phyloP scores from a whole-genome alignment of 2,888 invertebrate species.

The Rhaphigaster nebulosa region DNA sequence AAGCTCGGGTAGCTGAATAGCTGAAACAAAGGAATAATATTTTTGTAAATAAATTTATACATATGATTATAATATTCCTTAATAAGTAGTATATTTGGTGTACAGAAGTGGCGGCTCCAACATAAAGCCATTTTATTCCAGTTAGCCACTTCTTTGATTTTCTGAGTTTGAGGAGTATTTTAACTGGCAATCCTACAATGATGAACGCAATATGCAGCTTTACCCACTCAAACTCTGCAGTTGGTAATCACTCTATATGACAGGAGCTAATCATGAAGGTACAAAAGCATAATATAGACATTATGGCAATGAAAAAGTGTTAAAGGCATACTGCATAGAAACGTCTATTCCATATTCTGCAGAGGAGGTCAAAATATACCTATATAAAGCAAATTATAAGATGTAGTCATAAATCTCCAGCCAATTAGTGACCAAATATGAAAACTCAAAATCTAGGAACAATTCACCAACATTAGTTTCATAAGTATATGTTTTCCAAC shows the following conservation, averaged over 20 bases:
- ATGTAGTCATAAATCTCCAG: background rate
- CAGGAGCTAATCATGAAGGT: background rate
- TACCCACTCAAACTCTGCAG: no score
- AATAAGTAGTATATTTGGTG: background rate
- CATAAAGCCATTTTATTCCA: background rate
- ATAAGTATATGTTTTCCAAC: background rate
- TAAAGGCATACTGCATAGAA: background rate
- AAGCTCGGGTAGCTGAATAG: conserved; percentile 92
- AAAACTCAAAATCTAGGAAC: background rate
- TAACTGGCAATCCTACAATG: background rate
- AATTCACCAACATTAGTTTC: background rate
- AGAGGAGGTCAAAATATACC: background rate
- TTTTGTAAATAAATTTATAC: background rate
- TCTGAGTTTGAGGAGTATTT: background rate
- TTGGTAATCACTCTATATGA: background rate
- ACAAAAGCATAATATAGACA: background rate
- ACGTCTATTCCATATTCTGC: background rate
- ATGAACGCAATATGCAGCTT: background rate
- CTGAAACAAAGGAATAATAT: conserved; percentile 72
- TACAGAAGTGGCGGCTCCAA: background rate
- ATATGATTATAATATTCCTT: no score
- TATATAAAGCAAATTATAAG: background rate
- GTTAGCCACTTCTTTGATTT: background rate
- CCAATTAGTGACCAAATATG: background rate
- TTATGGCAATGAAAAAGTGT: background rate